Percentiles rank a stretch among this genome's conserved stretches.
phyloP scores from a whole-genome alignment of 2,888 invertebrate genomes.

The Nematopogon swammerdamellus region DNA sequence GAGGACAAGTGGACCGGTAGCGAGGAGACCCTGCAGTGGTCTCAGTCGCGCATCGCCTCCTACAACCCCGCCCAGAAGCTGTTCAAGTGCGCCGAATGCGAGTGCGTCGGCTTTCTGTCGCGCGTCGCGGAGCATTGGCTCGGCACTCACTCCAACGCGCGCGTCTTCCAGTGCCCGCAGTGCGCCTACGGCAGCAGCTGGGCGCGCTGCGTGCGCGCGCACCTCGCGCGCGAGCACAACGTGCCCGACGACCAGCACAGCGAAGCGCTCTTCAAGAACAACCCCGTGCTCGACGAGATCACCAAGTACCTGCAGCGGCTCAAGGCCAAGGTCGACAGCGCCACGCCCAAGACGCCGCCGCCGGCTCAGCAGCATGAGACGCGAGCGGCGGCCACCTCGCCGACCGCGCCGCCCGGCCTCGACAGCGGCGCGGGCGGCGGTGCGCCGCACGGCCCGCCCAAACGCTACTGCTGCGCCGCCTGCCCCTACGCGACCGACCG shows the following conservation, averaged over 20 bases:
- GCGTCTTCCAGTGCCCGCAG: conserved; percentile 62
- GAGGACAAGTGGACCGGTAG: conserved; percentile 66
- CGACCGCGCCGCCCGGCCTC: conserved; percentile 7
- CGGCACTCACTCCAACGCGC: conserved; percentile 66
- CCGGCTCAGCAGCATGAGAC: conserved; percentile 3
- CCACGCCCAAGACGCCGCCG: conserved; percentile 8
- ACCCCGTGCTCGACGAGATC: conserved; percentile 71
- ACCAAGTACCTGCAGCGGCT: conserved; percentile 67
- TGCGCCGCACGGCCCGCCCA: conserved; percentile 21
- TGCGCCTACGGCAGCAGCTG: conserved; percentile 74
- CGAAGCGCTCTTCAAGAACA: conserved; percentile 64
- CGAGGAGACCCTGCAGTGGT: conserved; percentile 70
- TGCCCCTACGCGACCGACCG: conserved; percentile 92
- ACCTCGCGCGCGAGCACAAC: conserved; percentile 70
- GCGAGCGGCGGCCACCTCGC: conserved; percentile 11
- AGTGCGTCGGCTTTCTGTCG: conserved; percentile 70
- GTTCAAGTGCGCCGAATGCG: conserved; percentile 73
- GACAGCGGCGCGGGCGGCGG: conserved; percentile 13
- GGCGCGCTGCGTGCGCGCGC: conserved; percentile 71
- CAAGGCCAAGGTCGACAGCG: conserved; percentile 57
- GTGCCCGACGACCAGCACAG: conserved; percentile 60
- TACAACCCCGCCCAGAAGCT: conserved; percentile 74
- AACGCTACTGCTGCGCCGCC: conserved; percentile 81
- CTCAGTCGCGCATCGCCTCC: conserved; percentile 75
- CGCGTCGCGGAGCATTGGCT: conserved; percentile 76